Evolutionary conservation across 35 echinoderm and acorn worm species (phyloP), one percentile per base, ranked within the genome.

Genomic region (Amphiura filiformis): DNA sequence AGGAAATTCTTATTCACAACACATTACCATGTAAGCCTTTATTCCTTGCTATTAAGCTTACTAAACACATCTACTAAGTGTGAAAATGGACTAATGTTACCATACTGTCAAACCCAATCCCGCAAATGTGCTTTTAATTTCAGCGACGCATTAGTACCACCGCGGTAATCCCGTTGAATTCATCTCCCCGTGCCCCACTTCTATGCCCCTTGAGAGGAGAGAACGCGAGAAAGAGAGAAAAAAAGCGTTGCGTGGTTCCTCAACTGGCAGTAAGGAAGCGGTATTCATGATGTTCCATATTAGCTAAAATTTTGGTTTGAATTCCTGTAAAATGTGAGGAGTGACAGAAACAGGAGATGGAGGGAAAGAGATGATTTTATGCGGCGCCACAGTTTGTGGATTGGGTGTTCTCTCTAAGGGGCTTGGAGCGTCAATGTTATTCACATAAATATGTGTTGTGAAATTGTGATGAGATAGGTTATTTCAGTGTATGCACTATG

Each of bases 61-160:
- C 61, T 70, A 70, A 70, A 70, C 61, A 70, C 7, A 70, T 70
- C 61, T 3, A n/a, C 26, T 2, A 3, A 70, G 61, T 70, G 61
- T 70, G 61, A 70, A 70, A 70, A 70, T 70, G 61, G 61, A 70
- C 61, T 70, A 70, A 70, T 70, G 61, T 70, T 70, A 26, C 61
- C 26, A 5, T 70, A 23, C 61, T 70, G 61, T 70, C 61, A 70
- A 70, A 70, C 17, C 26, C 26, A 70, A 70, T 70, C 15, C 61
- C 4, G 4, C 4, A 47, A 47, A 47, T 47, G 41, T 17, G 41
- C 41, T 47, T 47, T 47, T n/a, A n/a, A n/a, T 47, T 47, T 47
- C 5, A 17, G 5, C 41, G 41, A 23, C 61, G 26, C 61, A 70
- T 70, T 70, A 70, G 41, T 47, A 17, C 41, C 41, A 70, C 17